phyloP scores from a whole-genome alignment of 2,113 vertebrate genomes.

The Sus scrofa region DNA sequence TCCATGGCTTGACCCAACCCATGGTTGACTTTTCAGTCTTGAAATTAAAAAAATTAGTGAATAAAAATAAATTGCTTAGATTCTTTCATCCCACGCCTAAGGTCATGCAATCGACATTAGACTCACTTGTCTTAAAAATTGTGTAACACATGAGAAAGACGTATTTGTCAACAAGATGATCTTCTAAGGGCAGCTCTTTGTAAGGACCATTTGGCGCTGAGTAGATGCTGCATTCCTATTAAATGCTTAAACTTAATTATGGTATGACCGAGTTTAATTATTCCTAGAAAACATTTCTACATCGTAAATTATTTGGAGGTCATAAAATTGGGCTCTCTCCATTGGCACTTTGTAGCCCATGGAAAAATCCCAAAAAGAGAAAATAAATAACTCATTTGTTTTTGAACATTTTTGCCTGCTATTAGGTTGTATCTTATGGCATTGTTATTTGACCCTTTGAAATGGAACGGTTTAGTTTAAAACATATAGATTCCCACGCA shows the following conservation, averaged over 20 bases:
- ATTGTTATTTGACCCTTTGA: not conserved
- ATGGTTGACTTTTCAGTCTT: conserved; percentile 7
- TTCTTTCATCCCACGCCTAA: not conserved
- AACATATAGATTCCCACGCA: not conserved
- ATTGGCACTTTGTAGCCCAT: not conserved
- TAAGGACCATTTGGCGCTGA: not conserved
- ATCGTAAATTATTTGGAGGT: conserved; percentile 11
- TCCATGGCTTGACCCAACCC: not conserved
- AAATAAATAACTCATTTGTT: not conserved
- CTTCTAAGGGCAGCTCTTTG: not conserved
- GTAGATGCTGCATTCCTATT: not conserved
- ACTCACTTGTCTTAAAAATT: conserved; percentile 39
- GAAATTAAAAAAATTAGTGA: not conserved
- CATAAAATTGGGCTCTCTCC: not conserved
- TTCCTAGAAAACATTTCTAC: conserved; percentile 6
- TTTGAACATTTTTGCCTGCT: not conserved
- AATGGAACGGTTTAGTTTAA: conserved; percentile 4
- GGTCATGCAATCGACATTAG: not conserved
- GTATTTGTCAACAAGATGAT: conserved; percentile 12
- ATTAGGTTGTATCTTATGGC: not conserved
- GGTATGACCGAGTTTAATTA: not conserved
- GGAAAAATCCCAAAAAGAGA: not conserved
- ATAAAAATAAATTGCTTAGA: not conserved
- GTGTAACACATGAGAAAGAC: not conserved
- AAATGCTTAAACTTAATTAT: not conserved